phyloP scores from a whole-genome alignment of 2,797 vertebrate species.

The Telmatherina bonti region DNA sequence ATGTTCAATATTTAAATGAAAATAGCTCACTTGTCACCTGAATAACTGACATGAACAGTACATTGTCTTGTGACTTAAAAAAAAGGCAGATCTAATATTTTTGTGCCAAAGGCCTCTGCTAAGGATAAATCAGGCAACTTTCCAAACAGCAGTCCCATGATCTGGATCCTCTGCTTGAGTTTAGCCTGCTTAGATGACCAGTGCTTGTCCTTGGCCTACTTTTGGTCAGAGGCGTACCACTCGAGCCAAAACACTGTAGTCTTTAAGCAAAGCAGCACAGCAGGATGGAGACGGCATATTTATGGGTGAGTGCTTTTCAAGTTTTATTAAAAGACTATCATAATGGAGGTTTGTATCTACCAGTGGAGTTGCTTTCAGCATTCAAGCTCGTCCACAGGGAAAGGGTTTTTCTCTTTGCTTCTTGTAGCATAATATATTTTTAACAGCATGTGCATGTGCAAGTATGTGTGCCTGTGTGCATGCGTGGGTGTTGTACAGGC shows the following conservation, averaged over 20 bases:
- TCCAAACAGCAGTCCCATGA: slow-evolving; percentile 61
- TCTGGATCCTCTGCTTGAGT: slow-evolving; percentile 60
- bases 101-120: slow-evolving; percentile 36
- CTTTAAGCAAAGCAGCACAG: slow-evolving; percentile 61
- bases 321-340: slow-evolving; percentile 51
- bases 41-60: not conserved
- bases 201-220: slow-evolving; percentile 81
- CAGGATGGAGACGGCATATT: slow-evolving; percentile 69
- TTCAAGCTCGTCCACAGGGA: slow-evolving; percentile 46
- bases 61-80: not conserved
- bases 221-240: slow-evolving; percentile 54
- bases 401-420: slow-evolving; percentile 52
- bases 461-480: slow-evolving; percentile 43
- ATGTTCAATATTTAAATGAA: not conserved
- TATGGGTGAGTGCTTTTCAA: slow-evolving; percentile 75
- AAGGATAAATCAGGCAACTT: slow-evolving; percentile 48
- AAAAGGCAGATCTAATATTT: slow-evolving; percentile 22
- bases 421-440: slow-evolving; percentile 67
- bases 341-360: slow-evolving; percentile 46
- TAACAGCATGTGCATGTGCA: slow-evolving; percentile 59
- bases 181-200: slow-evolving; percentile 75
- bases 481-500: slow-evolving; percentile 52
- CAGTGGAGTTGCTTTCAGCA: slow-evolving; percentile 43
- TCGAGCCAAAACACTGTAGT: slow-evolving; percentile 59
- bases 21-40: not conserved